These are phyloP conservation scores for Montipora capitata DNA, from an alignment of 92 coral and sea anemone species.

Conservation along the genomic window DNA sequence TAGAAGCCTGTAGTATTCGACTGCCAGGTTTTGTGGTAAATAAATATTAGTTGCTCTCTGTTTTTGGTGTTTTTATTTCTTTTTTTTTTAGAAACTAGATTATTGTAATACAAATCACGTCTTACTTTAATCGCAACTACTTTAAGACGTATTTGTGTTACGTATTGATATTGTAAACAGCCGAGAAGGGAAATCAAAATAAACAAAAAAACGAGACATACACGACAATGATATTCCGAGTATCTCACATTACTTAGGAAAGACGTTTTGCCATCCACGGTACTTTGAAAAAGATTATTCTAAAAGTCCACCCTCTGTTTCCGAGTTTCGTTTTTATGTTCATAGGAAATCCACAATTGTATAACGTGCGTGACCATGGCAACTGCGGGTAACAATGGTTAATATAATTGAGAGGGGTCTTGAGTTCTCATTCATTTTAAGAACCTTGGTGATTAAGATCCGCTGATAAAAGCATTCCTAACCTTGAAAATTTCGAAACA, in stretches of 20 bases:
- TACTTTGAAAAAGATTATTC: not conserved
- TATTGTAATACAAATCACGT: not conserved
- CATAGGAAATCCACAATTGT: constrained; percentile 35
- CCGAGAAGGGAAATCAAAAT: not conserved
- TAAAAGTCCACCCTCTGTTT: not conserved
- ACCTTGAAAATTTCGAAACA: constrained; percentile 10
- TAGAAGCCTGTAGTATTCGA: too few relatives aligned
- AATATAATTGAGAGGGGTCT: constrained; percentile 38
- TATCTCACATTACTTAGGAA: too few relatives aligned
- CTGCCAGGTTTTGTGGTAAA: too few relatives aligned
- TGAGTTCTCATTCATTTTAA: not conserved
- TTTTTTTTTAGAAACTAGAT: not conserved
- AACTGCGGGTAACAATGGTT: constrained; percentile 9
- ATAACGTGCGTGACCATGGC: not conserved
- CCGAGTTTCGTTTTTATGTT: constrained; percentile 6
- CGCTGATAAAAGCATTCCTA: constrained; percentile 36
- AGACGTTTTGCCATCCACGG: too few relatives aligned
- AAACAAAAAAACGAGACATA: not conserved
- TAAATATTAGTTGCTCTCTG: too few relatives aligned
- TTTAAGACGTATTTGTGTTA: not conserved
- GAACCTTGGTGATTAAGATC: constrained; percentile 1
- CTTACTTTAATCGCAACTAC: not conserved
- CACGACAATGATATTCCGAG: not conserved
- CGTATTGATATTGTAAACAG: not conserved
- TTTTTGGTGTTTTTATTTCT: too few relatives aligned